Evolutionary conservation across 2,797 vertebrate genomes (phyloP), one percentile per base, ranked within the genome.

Genomic region (Perodicticus potto): DNA sequence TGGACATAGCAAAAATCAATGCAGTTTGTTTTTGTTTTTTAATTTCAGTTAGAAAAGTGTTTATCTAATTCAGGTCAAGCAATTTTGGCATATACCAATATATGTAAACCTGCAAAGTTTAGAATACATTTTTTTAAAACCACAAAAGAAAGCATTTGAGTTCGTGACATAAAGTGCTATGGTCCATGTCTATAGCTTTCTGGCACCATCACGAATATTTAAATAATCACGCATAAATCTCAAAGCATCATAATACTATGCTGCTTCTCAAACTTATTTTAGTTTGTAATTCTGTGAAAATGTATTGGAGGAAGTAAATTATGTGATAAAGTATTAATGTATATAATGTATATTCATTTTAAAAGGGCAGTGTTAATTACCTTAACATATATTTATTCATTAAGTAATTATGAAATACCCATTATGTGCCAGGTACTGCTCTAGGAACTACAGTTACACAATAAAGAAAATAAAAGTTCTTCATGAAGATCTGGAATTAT

Each of bases 141-240:
- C 43, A 91, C n/a, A 63, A 84, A 86, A 78, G 25, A 45, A 96
- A 93, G 72, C 32, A 83, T 61, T 0, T 94, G 77, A 57, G 76
- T 61, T 94, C 43, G 81, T 17, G 8, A 17, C 59, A 70, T 43
- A 76, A 81, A 80, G 49, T 57, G 27, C 1, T 29, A n/a, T 22
- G 34, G 23, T 65, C 45, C 70, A 83, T 45, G n/a, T 89, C 37
- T 73, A 78, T 6, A 78, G 34, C 19, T 67, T 89, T 65, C 43
- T 53, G 14, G 32, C 16, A 74, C 43, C 87, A 74, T 63, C n/a
- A 92, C 6, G 81, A 93, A 90, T 37, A 91, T 80, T 95, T 93
- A 81, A 93, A 84, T 76, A 93, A 45, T 74, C 70, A 86, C 20
- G 10, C 43, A 29, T 67, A 95, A 78, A 25, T 89, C 63, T 76